Evolutionary conservation across 2,888 invertebrate genomes (phyloP), one percentile per base, ranked within the genome.

Genomic region (Operophtera brumata): DNA sequence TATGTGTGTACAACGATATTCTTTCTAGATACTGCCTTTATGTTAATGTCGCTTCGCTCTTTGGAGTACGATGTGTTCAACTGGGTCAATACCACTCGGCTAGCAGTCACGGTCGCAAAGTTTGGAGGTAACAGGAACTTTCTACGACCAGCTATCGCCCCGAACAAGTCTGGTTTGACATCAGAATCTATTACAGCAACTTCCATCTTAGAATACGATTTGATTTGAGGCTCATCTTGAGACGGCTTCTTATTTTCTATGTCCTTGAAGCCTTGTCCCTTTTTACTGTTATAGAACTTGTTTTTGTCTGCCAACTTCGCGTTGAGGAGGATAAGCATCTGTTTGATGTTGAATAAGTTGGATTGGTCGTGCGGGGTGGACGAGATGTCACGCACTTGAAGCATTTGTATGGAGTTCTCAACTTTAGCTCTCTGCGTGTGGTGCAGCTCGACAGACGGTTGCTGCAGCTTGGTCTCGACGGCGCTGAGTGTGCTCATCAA

Each of bases 91-190:
- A 56, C 42, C 0, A 51, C 44, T 1, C 50, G 25, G 20, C 47
- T 40, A 14, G 25, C 55, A 0, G 55, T 56, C 28, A 56, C 12
- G 1, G 47, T 35, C 1, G 47, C 55, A 0, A 56, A 35, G 40
- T 51, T 47, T 0, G 55, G 55, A 1, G 55, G 55, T 1, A 51
- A 2, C 4, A 51, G 11, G 11, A 39, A 56, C 11, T 13, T 30
- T 10, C 46, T 28, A 0, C 51, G 42, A 0, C 43, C 47, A 1
- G 44, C 47, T 0, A 25, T 14, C 3, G 5, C 11, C 0, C 47
- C 47, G 13, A 39, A 47, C n/a, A 51, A 9, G 8, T 11, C 9
- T 0, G 51, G 51, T 11, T 52, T 35, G 0, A 40, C 3, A 6
- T 12, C 0, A 1, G 30, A 13, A 8, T 51, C 51, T 1, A 28